phyloP scores from a whole-genome alignment of 2,113 vertebrate genomes.

The Spheniscus mendiculus region DNA sequence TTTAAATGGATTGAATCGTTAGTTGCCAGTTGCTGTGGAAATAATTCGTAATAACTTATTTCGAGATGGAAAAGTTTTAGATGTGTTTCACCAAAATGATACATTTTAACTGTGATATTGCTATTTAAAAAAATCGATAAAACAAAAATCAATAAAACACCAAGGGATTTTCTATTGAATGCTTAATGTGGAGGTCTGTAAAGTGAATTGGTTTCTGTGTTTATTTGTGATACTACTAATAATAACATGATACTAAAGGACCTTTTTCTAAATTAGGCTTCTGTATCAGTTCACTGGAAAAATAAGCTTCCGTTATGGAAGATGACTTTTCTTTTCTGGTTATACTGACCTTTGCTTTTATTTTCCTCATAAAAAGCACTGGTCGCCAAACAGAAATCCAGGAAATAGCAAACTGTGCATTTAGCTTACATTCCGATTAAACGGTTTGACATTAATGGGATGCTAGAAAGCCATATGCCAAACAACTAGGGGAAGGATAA shows the following conservation, averaged over 20 bases:
- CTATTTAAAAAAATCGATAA: constrained; percentile 63
- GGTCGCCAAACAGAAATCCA: constrained; percentile 38
- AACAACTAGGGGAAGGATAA: constrained; percentile 2
- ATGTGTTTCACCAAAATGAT: constrained; percentile 20
- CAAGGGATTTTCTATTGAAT: constrained; percentile 60
- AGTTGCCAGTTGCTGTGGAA: constrained; percentile 47
- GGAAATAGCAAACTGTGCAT: constrained; percentile 49
- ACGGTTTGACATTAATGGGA: constrained; percentile 33
- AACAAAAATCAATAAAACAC: constrained; percentile 56
- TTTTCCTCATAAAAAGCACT: constrained; percentile 51
- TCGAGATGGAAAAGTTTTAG: constrained; percentile 35
- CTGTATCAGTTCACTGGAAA: constrained; percentile 54
- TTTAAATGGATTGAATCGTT: constrained; percentile 55
- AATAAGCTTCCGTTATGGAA: constrained; percentile 34
- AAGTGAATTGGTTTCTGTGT: constrained; percentile 66
- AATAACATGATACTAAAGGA: constrained; percentile 54
- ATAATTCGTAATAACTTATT: constrained; percentile 50
- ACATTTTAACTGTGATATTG: constrained; percentile 44
- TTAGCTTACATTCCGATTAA: constrained; percentile 45
- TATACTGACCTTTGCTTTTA: constrained; percentile 58
- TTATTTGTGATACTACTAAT: constrained; percentile 68
- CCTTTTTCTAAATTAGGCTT: constrained; percentile 51
- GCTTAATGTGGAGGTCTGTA: constrained; percentile 48
- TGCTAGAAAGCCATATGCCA: constrained; percentile 40
- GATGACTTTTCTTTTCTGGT: constrained; percentile 56